phyloP scores from a whole-genome alignment of 2,888 invertebrate genomes.

The Cenopis cana region DNA sequence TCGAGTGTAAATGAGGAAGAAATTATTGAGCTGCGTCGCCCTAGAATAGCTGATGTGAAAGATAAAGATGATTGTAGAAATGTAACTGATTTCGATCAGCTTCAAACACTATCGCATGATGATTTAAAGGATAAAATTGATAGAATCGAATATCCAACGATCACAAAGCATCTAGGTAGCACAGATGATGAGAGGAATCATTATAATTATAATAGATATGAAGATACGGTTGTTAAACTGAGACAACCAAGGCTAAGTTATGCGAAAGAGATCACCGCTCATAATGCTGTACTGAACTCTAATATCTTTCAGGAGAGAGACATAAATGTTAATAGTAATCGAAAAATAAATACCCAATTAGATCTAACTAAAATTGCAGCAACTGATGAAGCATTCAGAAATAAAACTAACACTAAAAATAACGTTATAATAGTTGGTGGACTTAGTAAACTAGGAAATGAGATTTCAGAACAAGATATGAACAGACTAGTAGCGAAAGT shows the following conservation, averaged over 20 bases:
- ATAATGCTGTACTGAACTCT: too few relatives aligned
- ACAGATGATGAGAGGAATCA: neutral
- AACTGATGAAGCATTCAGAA: neutral
- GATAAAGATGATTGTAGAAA: neutral
- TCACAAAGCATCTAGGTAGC: neutral
- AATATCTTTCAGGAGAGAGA: neutral
- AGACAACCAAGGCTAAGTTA: neutral
- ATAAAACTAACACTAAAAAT: neutral
- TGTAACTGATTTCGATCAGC: neutral
- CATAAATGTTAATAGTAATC: neutral
- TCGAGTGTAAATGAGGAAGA: neutral
- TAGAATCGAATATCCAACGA: neutral
- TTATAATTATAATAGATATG: neutral
- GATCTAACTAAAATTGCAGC: neutral
- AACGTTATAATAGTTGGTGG: neutral
- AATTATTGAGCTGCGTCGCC: neutral
- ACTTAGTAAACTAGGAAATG: neutral
- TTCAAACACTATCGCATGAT: neutral
- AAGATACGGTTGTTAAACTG: neutral
- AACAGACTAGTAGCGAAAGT: slow-evolving; percentile 3
- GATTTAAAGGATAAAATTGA: neutral
- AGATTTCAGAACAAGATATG: neutral
- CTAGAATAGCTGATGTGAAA: neutral
- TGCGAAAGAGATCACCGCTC: neutral
- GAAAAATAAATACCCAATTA: neutral